Evolutionary conservation across 2,888 invertebrate genomes (phyloP), one percentile per base, ranked within the genome.

Genomic region (Steinernema scapterisci): DNA sequence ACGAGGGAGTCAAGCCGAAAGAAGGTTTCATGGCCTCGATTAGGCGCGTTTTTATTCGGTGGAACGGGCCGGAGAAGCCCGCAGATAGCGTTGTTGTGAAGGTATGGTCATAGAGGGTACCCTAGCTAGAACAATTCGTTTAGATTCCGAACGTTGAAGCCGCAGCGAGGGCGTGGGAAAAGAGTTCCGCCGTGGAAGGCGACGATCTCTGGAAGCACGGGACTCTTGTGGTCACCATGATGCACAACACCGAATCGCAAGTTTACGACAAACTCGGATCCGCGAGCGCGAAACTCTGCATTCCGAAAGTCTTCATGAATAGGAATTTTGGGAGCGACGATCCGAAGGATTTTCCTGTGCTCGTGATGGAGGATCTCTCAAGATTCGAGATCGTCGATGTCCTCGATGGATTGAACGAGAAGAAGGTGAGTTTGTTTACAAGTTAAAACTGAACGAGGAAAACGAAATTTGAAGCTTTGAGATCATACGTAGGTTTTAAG

Each of bases 1-100:
- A 63, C 31, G 19, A 63, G 16, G 63, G 63, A 9, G 63, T 63
- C 7, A 63, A 63, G 31, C 63, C 63, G 7, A 63, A 63, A 31
- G 63, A 63, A 27, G 63, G 63, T 27, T 63, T 63, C 31, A 63
- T 63, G 63, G 63, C 63, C 5, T 27, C 63, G 16, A 63, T 63
- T 63, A 27, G 63, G 5, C 63, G 63, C 38, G 6, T 63, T 31
- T 31, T 63, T n/a, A 31, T 63, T n/a, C 31, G 31, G 9, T 63
- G 63, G 63, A 63, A 63, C 16, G 31, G 25, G 2, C 16, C 27
- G 7, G 31, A 27, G 27, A 27, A 25, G 38, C 16, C 31, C 9
- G 9, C 16, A 3, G 63, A 27, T 27, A 63, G 63, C 19, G 63
- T 63, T 2, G n/a, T 63, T 3, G 63, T 63, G 16, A 63, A 63